Base-by-base conservation (phyloP, 92 coral and sea anemone genomes). In the Muricea muricata region DNA sequence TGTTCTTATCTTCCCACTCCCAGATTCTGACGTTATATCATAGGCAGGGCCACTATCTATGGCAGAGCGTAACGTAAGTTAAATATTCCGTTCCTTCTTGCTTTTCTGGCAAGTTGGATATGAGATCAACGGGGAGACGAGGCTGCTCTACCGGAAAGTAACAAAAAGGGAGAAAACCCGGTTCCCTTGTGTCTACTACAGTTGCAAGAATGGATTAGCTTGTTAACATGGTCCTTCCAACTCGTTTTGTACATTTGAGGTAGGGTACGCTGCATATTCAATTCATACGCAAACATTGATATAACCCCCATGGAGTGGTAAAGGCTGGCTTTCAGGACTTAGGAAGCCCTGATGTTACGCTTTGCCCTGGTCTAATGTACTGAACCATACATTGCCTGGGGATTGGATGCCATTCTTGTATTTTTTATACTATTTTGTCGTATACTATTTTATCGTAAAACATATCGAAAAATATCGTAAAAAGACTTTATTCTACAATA, bases 191-290 rank as follows among this genome's bases (percentile, higher is more conserved):
- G 91, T 15, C 63, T 63, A 47, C 80, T 87, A 23, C 83, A 87
- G 39, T 87, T 87, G 46, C 83, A 88, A 32, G 85, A 88, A 83
- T 88, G 85, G 47, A 66, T 83, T 48, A 83, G 84, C 29, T 88
- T 83, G 63, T 83, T 88, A 37, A 76, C 61, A 54, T 87, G 83
- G 46, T 79, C 90, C 66, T 90, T 90, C 89, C 93, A 90, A 54
- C 67, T 70, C 33, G 88, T 26, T 57, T 83, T 90, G 73, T 78
- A 29, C 15, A 88, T 48, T 78, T 87, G 88, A 0, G 90, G 85
- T 0, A 90, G 82, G 5, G 85, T 90, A 12, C 88, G 85, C 80
- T 82, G 66, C 88, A 83, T 90, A 25, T 75, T 73, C 3, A 90
- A 76, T 30, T 81, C 9, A 80, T 14, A 18, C 86, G 46, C 2